Conservation (phyloP, 2,113 vertebrate species). For the Pelecanoides urinatrix region DNA sequence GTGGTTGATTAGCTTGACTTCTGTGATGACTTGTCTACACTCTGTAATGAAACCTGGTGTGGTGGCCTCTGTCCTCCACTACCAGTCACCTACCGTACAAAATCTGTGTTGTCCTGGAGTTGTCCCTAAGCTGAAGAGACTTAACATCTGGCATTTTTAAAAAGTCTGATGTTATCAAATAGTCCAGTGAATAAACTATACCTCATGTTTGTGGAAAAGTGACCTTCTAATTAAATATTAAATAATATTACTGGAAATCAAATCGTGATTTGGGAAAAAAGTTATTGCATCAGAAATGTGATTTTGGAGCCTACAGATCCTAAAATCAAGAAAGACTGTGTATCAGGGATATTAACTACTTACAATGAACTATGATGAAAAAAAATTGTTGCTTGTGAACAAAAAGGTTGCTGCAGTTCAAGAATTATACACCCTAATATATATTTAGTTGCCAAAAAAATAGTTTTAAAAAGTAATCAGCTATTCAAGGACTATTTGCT, state of each 20-base stretch:
- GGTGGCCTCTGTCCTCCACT: neutral
- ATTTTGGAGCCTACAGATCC: neutral
- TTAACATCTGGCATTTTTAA: neutral
- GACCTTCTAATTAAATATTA: neutral
- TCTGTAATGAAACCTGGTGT: neutral
- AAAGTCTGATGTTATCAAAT: neutral
- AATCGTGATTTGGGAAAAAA: neutral
- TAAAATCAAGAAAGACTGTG: neutral
- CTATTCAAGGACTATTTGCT: neutral
- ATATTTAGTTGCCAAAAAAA: neutral
- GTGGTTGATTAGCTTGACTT: neutral
- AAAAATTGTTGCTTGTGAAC: neutral
- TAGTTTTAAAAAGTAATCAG: neutral
- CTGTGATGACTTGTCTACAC: neutral
- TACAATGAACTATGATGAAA: neutral
- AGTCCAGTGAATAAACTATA: neutral
- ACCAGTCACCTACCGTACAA: neutral
- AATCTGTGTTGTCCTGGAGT: neutral
- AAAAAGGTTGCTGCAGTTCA: neutral
- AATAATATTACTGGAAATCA: neutral
- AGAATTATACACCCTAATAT: neutral
- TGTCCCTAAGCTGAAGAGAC: neutral
- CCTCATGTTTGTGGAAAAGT: neutral
- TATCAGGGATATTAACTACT: neutral
- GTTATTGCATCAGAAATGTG: neutral